Evolutionary conservation across 2,113 vertebrate species (phyloP).

Genomic region (Cryptotis parvus): DNA sequence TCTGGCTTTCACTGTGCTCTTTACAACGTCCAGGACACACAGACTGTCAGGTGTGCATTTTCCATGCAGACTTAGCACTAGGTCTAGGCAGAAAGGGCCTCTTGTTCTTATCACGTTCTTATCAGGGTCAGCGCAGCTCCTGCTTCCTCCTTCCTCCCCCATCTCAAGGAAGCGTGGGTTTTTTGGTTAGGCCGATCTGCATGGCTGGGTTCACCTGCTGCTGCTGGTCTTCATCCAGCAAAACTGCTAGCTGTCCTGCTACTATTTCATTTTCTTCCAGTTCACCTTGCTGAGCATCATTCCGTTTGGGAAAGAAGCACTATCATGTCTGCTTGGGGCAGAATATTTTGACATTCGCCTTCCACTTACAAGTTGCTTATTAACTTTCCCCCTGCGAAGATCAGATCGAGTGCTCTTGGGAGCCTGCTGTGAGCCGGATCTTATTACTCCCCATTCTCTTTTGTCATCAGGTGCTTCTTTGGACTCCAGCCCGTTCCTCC

Average conservation of each 20-base stretch:
- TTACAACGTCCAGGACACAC: slow-evolving; percentile 4
- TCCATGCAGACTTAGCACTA: not conserved
- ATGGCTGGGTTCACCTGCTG: not conserved
- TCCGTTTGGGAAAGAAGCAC: slow-evolving; percentile 49
- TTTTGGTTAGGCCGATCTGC: not conserved
- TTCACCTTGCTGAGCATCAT: slow-evolving; percentile 32
- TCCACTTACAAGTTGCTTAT: slow-evolving; percentile 62
- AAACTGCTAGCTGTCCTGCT: not conserved
- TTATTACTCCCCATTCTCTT: slow-evolving; percentile 21
- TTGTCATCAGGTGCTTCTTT: slow-evolving; percentile 50
- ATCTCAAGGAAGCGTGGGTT: no score
- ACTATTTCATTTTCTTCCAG: slow-evolving; percentile 44
- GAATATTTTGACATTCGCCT: slow-evolving; percentile 49
- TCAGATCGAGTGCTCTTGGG: slow-evolving; percentile 34
- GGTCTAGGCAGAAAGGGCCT: slow-evolving; percentile 23
- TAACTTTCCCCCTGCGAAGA: slow-evolving; percentile 68
- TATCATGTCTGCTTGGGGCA: slow-evolving; percentile 9
- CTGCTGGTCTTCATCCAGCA: not conserved
- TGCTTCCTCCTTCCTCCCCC: slow-evolving; percentile 45
- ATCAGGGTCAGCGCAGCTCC: not conserved
- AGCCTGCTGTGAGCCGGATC: slow-evolving; percentile 36
- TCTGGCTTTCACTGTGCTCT: not conserved
- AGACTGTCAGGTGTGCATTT: not conserved
- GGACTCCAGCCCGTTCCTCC: not conserved
- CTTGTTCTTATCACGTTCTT: slow-evolving; percentile 43